Conservation (phyloP, 2,797 vertebrate genomes). For the Rhincodon typus region DNA sequence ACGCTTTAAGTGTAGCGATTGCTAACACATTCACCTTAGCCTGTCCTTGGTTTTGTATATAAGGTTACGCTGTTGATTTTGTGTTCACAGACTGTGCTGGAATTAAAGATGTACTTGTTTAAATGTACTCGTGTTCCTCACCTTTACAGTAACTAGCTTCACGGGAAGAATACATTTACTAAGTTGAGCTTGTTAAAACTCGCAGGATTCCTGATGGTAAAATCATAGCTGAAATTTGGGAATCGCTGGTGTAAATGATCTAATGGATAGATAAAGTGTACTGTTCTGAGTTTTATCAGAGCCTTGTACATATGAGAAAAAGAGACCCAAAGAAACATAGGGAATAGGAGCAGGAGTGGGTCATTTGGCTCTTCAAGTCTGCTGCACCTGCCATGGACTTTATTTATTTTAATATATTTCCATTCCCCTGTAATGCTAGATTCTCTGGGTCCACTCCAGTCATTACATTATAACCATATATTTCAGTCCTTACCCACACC, state of each 20-base stretch:
- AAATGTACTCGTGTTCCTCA: background rate
- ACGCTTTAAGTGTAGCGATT: background rate
- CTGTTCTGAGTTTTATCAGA: background rate
- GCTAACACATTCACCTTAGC: background rate
- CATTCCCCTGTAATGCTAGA: background rate
- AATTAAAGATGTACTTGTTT: background rate
- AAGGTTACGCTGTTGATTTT: background rate
- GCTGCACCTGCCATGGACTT: background rate
- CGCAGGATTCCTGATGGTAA: background rate
- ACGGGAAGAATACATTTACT: background rate
- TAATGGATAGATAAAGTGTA: background rate
- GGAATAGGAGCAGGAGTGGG: too few relatives aligned
- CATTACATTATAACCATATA: background rate
- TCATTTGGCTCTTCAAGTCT: too few relatives aligned
- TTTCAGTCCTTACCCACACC: background rate
- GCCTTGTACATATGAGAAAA: too few relatives aligned
- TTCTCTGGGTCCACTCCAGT: background rate
- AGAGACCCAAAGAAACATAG: too few relatives aligned
- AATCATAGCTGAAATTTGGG: background rate
- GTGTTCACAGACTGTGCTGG: background rate
- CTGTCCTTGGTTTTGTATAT: background rate
- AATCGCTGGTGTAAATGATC: background rate
- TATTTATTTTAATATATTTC: background rate
- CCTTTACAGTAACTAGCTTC: background rate
- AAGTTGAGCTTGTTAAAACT: background rate